Evolutionary conservation across 2,113 vertebrate genomes (phyloP).

Genomic region (Eupsittula cactorum): DNA sequence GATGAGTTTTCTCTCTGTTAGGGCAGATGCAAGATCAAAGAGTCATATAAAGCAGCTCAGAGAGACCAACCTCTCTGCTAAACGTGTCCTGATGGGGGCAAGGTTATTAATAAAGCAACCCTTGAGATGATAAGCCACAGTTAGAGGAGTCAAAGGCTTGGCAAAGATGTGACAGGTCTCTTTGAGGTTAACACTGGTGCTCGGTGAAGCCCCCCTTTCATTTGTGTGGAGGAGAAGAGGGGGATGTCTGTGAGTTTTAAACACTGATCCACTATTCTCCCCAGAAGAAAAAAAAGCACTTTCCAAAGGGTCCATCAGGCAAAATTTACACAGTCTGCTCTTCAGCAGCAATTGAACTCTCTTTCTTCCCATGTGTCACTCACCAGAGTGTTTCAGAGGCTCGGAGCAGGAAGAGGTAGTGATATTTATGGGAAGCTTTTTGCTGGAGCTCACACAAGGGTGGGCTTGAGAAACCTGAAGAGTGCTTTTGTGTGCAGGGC

Average conservation of each 20-base stretch:
- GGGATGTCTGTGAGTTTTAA: neutral
- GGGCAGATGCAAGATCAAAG: conserved; percentile 49
- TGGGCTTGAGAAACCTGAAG: conserved; percentile 57
- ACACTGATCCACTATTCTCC: neutral
- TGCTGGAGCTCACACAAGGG: conserved; percentile 31
- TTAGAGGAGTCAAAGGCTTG: neutral
- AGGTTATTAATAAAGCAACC: neutral
- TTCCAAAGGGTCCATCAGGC: neutral
- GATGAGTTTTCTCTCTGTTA: conserved; percentile 24
- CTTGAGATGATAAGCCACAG: neutral
- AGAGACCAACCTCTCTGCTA: neutral
- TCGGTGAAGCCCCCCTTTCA: neutral
- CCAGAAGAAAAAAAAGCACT: neutral
- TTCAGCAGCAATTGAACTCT: conserved; percentile 13
- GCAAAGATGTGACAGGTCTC: neutral
- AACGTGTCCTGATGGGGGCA: neutral
- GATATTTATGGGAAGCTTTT: conserved; percentile 19
- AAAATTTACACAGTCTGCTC: neutral
- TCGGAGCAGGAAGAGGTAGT: conserved; percentile 9
- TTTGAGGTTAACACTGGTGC: neutral
- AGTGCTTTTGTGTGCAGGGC: conserved; percentile 17
- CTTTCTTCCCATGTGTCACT: conserved; percentile 7
- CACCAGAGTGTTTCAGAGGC: neutral
- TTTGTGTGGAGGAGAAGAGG: neutral
- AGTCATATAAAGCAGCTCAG: neutral